Evolutionary conservation across 2,113 vertebrate species (phyloP).

Genomic region (Pelobates fuscus): DNA sequence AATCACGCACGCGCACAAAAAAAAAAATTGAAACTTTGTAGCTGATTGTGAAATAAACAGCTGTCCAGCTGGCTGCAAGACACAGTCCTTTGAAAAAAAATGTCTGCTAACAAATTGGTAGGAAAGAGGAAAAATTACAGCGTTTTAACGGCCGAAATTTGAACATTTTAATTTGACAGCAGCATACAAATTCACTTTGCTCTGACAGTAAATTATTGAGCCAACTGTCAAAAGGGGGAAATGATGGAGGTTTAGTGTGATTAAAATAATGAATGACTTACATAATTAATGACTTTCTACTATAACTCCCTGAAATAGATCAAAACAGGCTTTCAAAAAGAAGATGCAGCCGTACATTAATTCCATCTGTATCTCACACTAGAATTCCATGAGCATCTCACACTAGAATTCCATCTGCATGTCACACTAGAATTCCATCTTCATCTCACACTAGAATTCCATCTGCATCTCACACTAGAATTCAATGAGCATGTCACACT

Average conservation of each 20-base stretch:
- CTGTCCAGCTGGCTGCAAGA: no score
- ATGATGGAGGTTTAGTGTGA: conserved; percentile 26
- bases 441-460: no score
- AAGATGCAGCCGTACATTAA: conserved; percentile 31
- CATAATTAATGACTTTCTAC: conserved; percentile 40
- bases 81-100: not conserved
- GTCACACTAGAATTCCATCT: no score
- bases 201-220: conserved; percentile 38
- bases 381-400: no score
- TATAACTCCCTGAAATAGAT: conserved; percentile 38
- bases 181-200: conserved; percentile 30
- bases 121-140: not conserved
- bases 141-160: conserved; percentile 16
- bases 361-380: no score
- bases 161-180: conserved; percentile 29
- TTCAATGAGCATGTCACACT: no score
- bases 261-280: conserved; percentile 40
- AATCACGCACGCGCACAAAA: no score
- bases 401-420: no score
- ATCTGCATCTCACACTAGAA: no score
- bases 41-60: no score
- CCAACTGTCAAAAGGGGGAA: conserved; percentile 29
- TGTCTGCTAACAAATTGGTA: not conserved
- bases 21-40: no score
- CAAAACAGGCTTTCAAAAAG: conserved; percentile 23